Evolutionary conservation across 2,113 vertebrate genomes (phyloP).

Genomic region (Clarias macrocephalus): DNA sequence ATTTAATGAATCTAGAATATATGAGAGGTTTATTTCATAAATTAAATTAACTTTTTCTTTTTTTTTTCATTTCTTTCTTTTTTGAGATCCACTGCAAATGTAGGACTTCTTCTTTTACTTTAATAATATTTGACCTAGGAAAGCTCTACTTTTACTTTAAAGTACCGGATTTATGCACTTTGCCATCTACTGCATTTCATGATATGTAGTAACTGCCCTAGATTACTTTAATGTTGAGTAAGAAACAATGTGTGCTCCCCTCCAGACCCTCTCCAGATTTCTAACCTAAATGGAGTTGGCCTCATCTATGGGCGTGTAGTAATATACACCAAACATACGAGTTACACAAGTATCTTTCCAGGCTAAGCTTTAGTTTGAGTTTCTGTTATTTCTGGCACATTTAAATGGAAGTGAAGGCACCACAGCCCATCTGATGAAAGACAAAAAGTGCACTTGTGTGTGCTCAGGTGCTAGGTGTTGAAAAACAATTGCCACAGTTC

Average conservation of each 20-base stretch:
- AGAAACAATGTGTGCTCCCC: neutral
- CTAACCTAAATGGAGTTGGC: neutral
- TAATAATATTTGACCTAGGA: too few species aligned
- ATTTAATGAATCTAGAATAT: too few species aligned
- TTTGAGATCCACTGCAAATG: too few species aligned
- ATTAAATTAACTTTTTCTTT: too few species aligned
- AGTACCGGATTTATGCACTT: too few species aligned
- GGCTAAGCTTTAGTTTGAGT: neutral
- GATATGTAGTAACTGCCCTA: neutral
- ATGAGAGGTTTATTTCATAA: too few species aligned
- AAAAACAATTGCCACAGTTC: neutral
- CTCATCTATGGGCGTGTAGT: neutral
- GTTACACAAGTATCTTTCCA: neutral
- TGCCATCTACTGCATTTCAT: neutral
- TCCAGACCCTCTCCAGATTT: neutral
- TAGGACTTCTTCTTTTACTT: too few species aligned
- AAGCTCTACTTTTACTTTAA: too few species aligned
- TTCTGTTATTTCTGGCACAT: conserved; percentile 12
- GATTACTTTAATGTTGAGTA: neutral
- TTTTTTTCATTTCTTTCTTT: too few species aligned
- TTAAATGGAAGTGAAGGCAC: neutral
- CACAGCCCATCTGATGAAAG: neutral
- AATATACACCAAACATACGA: neutral
- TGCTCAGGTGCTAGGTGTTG: neutral
- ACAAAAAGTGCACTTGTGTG: neutral